Percentiles rank a stretch among this genome's conserved stretches.
phyloP scores from a whole-genome alignment of 2,797 vertebrate species.

The Pseudochirops corinnae region DNA sequence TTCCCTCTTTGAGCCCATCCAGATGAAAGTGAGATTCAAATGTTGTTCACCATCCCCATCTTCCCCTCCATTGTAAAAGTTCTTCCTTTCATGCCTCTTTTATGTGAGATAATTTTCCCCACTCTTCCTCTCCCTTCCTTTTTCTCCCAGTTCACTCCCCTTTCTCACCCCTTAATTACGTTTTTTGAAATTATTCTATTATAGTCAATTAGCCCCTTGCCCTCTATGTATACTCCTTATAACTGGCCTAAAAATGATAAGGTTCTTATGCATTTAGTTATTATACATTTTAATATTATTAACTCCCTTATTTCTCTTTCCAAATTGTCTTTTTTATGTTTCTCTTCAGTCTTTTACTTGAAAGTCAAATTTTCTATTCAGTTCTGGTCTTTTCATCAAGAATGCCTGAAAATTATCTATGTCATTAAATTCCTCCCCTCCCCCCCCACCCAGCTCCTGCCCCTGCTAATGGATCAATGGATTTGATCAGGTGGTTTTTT shows the following conservation, averaged over 20 bases:
- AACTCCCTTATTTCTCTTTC: background rate
- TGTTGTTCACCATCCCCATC: background rate
- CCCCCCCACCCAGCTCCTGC: background rate
- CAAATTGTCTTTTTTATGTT: background rate
- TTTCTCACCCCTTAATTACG: background rate
- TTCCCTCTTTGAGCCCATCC: background rate
- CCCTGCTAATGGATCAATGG: background rate
- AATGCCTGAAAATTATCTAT: background rate
- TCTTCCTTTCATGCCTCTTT: background rate
- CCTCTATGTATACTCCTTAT: background rate
- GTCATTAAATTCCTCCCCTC: background rate
- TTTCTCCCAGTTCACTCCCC: background rate
- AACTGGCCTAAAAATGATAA: background rate
- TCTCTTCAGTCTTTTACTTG: background rate
- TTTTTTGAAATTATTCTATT: background rate
- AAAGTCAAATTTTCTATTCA: background rate
- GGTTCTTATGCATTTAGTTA: too few species aligned
- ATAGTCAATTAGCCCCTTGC: background rate
- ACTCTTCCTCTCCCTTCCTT: background rate
- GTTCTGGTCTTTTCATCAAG: background rate
- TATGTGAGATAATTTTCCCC: background rate
- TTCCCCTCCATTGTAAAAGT: background rate
- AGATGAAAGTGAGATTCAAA: background rate
- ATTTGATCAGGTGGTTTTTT: too few species aligned
- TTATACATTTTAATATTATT: background rate